A percentile compares a stretch with the other conserved stretches of the same genome.
Evolutionary conservation across 2,797 vertebrate genomes (phyloP).

Genomic region (Acanthurus leucopareius): DNA sequence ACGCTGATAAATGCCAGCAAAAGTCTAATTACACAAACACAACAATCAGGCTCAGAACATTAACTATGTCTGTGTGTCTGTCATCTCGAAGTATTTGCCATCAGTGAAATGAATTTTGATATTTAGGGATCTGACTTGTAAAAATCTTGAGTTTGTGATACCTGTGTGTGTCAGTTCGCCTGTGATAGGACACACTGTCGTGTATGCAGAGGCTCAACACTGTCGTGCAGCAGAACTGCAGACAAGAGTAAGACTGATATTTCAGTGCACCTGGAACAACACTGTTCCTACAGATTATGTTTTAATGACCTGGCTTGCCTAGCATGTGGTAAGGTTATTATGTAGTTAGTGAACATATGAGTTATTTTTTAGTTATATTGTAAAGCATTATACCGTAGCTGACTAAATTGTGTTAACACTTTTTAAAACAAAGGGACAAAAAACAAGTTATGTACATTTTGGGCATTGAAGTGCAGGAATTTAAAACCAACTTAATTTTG

Average conservation of each 20-base stretch:
- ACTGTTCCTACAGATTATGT: neutral
- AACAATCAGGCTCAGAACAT: slow-evolving; percentile 55
- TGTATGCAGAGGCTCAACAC: neutral
- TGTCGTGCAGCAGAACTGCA: slow-evolving; percentile 13
- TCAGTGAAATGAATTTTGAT: slow-evolving; percentile 37
- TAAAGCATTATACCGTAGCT: neutral
- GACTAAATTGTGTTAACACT: neutral
- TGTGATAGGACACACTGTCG: slow-evolving; percentile 7
- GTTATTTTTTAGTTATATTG: neutral
- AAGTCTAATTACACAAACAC: slow-evolving; percentile 63
- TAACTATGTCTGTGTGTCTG: slow-evolving; percentile 33
- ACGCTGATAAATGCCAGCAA: slow-evolving; percentile 55
- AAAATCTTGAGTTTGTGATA: slow-evolving; percentile 15
- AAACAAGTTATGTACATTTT: neutral
- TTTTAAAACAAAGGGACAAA: neutral
- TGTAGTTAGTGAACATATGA: neutral
- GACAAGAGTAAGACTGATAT: neutral
- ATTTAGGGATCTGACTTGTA: slow-evolving; percentile 25
- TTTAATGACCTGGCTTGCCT: neutral
- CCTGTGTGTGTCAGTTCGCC: slow-evolving; percentile 6
- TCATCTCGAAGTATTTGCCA: slow-evolving; percentile 37
- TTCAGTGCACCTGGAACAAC: neutral
- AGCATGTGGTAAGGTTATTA: neutral
- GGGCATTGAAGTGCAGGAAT: neutral
- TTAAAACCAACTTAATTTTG: too few relatives aligned